Evolutionary conservation across 2,797 vertebrate genomes (phyloP).

Genomic region (Hippocampus kuda): DNA sequence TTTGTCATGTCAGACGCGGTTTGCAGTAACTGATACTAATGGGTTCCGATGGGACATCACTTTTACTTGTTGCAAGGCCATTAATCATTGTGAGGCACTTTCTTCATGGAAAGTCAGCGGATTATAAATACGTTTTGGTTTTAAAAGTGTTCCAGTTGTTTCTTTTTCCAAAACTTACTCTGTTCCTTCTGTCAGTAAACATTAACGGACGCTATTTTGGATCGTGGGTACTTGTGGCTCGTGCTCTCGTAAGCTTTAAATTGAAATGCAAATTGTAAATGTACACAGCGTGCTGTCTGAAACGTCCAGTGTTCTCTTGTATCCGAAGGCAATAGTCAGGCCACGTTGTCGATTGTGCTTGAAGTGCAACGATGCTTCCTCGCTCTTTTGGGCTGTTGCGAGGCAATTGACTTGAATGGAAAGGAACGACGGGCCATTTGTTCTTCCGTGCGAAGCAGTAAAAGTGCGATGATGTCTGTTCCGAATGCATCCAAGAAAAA

Average conservation of each 20-base stretch:
- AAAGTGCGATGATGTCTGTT: slow-evolving; percentile 20
- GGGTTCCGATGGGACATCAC: slow-evolving; percentile 50
- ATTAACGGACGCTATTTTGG: slow-evolving; percentile 27
- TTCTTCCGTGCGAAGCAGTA: slow-evolving; percentile 35
- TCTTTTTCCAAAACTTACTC: slow-evolving; percentile 9
- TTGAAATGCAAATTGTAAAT: too few species aligned
- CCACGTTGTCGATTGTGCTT: too few species aligned
- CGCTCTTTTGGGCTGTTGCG: slow-evolving; percentile 22
- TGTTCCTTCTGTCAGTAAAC: slow-evolving; percentile 18
- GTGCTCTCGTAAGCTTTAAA: too few species aligned
- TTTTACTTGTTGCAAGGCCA: slow-evolving; percentile 44
- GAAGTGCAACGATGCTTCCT: slow-evolving; percentile 48
- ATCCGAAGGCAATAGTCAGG: too few species aligned
- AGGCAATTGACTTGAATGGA: slow-evolving; percentile 11
- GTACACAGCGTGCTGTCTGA: too few species aligned
- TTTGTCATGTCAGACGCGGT: slow-evolving; percentile 54
- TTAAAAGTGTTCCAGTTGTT: not conserved
- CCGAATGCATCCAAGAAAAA: slow-evolving; percentile 16
- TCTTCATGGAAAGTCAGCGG: slow-evolving; percentile 23
- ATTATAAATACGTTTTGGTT: not conserved
- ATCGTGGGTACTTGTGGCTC: too few species aligned
- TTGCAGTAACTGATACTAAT: slow-evolving; percentile 59
- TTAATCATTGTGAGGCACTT: slow-evolving; percentile 54
- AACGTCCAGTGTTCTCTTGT: too few species aligned
- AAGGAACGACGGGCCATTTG: slow-evolving; percentile 4